Evolutionary conservation across 2,113 vertebrate species (phyloP).

Genomic region (Psophia crepitans): DNA sequence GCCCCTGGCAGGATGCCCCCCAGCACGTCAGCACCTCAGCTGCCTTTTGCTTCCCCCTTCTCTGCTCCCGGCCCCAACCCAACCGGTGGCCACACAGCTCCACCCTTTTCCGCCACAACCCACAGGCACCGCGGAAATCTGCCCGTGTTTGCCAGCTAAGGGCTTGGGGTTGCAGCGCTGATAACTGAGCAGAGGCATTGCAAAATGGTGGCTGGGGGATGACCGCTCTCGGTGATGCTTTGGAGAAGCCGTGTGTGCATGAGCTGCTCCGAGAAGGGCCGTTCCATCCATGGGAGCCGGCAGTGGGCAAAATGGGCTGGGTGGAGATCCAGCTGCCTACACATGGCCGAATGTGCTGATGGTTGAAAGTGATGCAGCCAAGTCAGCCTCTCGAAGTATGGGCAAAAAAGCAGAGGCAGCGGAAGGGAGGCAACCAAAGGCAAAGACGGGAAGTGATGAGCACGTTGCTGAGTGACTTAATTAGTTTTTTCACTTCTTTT

Average conservation of each 20-base stretch:
- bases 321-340: neutral
- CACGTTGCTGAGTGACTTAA: neutral
- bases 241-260: neutral
- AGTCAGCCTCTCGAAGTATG: neutral
- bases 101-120: neutral
- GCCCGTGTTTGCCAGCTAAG: neutral
- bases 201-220: neutral
- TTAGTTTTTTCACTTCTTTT: neutral
- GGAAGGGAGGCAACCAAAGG: neutral
- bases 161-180: neutral
- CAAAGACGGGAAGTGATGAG: neutral
- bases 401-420: fast-evolving
- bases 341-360: fast-evolving
- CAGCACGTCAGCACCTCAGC: fast-evolving
- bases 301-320: fast-evolving
- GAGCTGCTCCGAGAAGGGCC: fast-evolving
- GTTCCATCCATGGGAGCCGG: fast-evolving
- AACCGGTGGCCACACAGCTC: fast-evolving
- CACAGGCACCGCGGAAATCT: neutral
- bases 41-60: neutral
- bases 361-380: neutral
- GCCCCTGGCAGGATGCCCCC: neutral
- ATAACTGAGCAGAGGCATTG: neutral
- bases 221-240: neutral
- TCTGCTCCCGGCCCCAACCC: neutral